phyloP scores from a whole-genome alignment of 2,888 invertebrate genomes.

The Cerceris rybyensis region DNA sequence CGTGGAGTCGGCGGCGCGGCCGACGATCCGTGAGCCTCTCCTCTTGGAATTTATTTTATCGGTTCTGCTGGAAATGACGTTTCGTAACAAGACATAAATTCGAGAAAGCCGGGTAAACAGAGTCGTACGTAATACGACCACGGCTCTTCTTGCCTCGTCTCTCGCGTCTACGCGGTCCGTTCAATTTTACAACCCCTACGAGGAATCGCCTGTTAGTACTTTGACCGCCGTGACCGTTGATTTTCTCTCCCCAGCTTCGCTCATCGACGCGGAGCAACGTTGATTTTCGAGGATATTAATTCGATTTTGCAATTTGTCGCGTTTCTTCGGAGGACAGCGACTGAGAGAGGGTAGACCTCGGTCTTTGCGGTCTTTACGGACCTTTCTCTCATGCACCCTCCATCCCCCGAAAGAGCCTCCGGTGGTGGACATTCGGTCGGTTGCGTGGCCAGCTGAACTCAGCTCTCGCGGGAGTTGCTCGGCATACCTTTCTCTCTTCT shows the following conservation, averaged over 20 bases:
- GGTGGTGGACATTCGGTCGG: slow-evolving; percentile 38
- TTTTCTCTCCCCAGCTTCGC: too few species aligned
- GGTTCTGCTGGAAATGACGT: slow-evolving; percentile 76
- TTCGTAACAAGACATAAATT: slow-evolving; percentile 79
- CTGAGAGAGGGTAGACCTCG: background rate
- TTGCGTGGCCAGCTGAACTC: slow-evolving; percentile 64
- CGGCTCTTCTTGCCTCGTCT: slow-evolving; percentile 57
- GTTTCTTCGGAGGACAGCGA: too few species aligned
- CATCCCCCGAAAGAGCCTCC: slow-evolving; percentile 25
- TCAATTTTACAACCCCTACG: slow-evolving; percentile 64
- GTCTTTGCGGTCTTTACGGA: slow-evolving; percentile 14
- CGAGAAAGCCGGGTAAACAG: slow-evolving; percentile 75
- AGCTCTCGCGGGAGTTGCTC: slow-evolving; percentile 57
- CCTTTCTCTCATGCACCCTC: slow-evolving; percentile 26
- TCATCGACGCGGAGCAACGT: too few species aligned
- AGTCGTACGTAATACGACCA: slow-evolving; percentile 75
- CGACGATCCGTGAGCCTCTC: slow-evolving; percentile 73
- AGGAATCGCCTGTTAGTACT: slow-evolving; percentile 65
- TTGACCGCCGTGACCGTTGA: too few species aligned
- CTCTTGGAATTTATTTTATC: slow-evolving; percentile 77
- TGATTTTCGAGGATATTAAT: too few species aligned
- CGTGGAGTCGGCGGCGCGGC: slow-evolving; percentile 49
- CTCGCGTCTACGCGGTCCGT: slow-evolving; percentile 60
- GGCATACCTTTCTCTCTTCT: slow-evolving; percentile 10
- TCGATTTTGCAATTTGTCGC: too few species aligned